Evolutionary conservation across 2,888 invertebrate genomes (phyloP).

Genomic region (Troglohyphantes excavatus): DNA sequence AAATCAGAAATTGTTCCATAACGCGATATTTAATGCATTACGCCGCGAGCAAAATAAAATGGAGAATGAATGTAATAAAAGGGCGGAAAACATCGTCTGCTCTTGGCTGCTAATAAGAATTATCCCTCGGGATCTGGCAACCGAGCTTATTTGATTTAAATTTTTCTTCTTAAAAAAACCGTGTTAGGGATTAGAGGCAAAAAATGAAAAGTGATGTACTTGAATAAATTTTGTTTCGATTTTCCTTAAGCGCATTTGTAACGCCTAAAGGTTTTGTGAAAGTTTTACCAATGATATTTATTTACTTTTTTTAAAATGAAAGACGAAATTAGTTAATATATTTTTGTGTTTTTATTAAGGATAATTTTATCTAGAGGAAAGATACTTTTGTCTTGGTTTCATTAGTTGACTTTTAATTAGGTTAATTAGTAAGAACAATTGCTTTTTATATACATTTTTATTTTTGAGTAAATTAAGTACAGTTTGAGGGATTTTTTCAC

Average conservation of each 20-base stretch:
- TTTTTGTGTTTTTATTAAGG: slow-evolving; percentile 17
- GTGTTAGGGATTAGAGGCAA: slow-evolving; percentile 40
- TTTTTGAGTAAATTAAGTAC: too few species aligned
- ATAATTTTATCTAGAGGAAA: neutral
- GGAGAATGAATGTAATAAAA: slow-evolving; percentile 71
- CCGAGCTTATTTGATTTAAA: slow-evolving; percentile 74
- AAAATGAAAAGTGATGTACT: slow-evolving; percentile 61
- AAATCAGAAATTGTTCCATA: slow-evolving; percentile 76
- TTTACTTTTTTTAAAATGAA: slow-evolving; percentile 34
- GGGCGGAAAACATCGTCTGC: slow-evolving; percentile 55
- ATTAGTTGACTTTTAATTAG: slow-evolving; percentile 21
- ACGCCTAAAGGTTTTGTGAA: slow-evolving; percentile 54
- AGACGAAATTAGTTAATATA: slow-evolving; percentile 10
- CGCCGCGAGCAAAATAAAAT: slow-evolving; percentile 66
- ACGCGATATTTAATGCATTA: slow-evolving; percentile 76
- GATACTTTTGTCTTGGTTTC: slow-evolving; percentile 16
- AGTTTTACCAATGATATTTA: slow-evolving; percentile 44
- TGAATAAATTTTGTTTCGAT: slow-evolving; percentile 68
- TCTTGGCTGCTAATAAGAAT: slow-evolving; percentile 70
- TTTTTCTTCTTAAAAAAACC: slow-evolving; percentile 60
- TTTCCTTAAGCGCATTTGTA: slow-evolving; percentile 68
- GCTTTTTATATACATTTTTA: too few species aligned
- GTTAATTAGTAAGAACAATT: slow-evolving; percentile 35
- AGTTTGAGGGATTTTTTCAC: too few species aligned
- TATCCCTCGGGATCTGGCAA: slow-evolving; percentile 69